Base-by-base conservation (phyloP, 2,797 vertebrate species). In the Lemur catta region DNA sequence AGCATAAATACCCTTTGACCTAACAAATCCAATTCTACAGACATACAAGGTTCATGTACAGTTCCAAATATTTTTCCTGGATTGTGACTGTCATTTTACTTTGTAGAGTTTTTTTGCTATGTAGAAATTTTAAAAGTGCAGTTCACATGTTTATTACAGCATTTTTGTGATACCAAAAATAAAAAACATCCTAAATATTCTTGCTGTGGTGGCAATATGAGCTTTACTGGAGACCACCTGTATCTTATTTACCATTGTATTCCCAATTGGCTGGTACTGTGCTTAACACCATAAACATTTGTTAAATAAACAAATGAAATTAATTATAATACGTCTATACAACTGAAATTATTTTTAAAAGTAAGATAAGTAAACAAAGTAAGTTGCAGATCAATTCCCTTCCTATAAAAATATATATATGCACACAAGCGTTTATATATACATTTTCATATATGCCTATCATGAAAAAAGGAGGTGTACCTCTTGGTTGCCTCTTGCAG, bases 1-100 rank as follows among this genome's bases (percentile, higher is more conserved):
- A 11, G 15, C 38, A 82, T 79, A 89, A 90, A 80, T 93, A 75
- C 65, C 59, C 52, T 89, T 93, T 96, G 79, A 89, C 41, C 71
- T 89, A 93, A 81, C 24, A 80, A 80, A n/a, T 94, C 33, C 57
- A 80, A 26, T 81, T 89, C 17, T 93, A 26, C 26, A 86, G 43
- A 61, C 67, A 80, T 24, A 46, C 18, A 59, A 82, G 15, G 20
- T 72, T 96, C 65, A 93, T 4, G 41, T 76, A 43, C 18, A 91
- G 7, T 79, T 48, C 33, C 50, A 84, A 91, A 48, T 85, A 75
- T 86, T 94, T 86, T 89, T 26, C 46, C 63, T 17, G 43, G 18
- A 71, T 30, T 94, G 41, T 81, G 59, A 65, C 46, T 96, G 2
- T 63, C 35, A 71, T 89, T 94, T 79, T 89, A 75, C 28, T 81